phyloP scores from a whole-genome alignment of 2,888 invertebrate genomes.

The Zelleria hepariella region DNA sequence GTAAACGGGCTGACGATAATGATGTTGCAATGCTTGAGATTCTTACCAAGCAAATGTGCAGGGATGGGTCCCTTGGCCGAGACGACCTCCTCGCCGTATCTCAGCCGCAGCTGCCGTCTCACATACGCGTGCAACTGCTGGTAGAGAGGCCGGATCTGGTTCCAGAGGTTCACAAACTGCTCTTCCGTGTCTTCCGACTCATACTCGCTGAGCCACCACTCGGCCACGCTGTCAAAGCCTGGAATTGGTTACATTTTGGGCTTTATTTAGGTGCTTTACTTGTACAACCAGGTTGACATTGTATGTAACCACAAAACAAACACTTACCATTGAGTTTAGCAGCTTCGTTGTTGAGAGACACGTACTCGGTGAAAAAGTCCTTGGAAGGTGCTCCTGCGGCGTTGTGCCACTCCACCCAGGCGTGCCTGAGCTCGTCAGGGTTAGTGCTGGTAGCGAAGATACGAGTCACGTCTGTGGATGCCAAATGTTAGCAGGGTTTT shows the following conservation, averaged over 20 bases:
- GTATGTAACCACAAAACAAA: too few species aligned
- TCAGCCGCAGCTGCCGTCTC: conserved; percentile 76
- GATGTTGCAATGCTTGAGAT: too few species aligned
- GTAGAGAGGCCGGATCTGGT: conserved; percentile 84
- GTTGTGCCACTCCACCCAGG: conserved; percentile 87
- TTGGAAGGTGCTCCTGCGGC: conserved; percentile 77
- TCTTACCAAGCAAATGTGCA: conserved; percentile 79
- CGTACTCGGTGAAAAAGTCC: conserved; percentile 75
- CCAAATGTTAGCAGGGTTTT: too few species aligned
- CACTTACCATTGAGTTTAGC: conserved; percentile 77
- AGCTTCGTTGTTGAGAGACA: conserved; percentile 78
- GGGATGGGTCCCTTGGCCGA: conserved; percentile 81
- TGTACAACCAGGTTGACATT: neutral
- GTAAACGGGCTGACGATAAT: too few species aligned
- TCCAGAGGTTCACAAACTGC: conserved; percentile 78
- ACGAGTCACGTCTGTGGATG: conserved; percentile 78
- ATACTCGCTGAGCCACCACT: conserved; percentile 79
- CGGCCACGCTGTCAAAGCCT: conserved; percentile 80
- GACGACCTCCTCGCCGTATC: conserved; percentile 78
- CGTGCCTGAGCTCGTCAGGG: conserved; percentile 82
- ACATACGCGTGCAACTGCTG: conserved; percentile 88
- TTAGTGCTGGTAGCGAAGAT: conserved; percentile 78
- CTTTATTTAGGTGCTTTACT: neutral
- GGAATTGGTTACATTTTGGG: conserved; percentile 14
- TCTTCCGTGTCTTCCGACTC: conserved; percentile 79